These are phyloP conservation scores for Lepilemur septentrionalis DNA, from an alignment of 2,797 vertebrate species.

Conservation along the genomic window DNA sequence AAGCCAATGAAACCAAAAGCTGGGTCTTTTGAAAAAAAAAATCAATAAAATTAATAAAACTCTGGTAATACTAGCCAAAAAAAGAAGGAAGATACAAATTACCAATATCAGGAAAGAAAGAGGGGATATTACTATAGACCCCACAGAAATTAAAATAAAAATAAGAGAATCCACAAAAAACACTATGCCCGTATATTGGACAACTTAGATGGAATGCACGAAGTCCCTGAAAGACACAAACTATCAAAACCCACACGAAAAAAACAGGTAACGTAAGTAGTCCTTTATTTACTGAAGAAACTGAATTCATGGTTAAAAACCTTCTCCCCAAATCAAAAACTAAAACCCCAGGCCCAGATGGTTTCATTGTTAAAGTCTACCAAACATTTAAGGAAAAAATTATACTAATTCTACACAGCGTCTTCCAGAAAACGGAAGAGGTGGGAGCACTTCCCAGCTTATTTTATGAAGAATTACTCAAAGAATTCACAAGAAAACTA, in stretches of 20 bases:
- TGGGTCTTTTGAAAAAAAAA: background rate
- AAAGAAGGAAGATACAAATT: background rate
- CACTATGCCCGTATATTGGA: too few relatives aligned
- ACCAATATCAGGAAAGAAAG: background rate
- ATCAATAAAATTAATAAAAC: background rate
- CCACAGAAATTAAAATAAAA: background rate
- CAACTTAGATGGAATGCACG: too few relatives aligned
- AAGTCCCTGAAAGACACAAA: too few relatives aligned
- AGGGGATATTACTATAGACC: background rate
- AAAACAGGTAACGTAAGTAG: background rate
- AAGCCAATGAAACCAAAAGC: background rate
- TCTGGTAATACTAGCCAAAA: background rate
- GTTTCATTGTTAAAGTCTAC: background rate
- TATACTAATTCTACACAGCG: too few relatives aligned
- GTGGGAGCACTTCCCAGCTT: background rate
- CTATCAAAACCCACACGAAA: too few relatives aligned
- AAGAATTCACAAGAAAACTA: too few relatives aligned
- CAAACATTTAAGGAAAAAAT: background rate
- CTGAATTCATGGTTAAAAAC: background rate
- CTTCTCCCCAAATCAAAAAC: background rate
- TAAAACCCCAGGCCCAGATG: background rate
- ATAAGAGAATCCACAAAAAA: too few relatives aligned
- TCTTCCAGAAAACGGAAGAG: background rate
- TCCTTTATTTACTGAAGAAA: background rate
- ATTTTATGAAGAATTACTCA: background rate